A percentile compares a stretch with the other conserved stretches of the same genome.
Evolutionary conservation across 1,140 invertebrate species (phyloP).

Genomic region (Kradibia gibbosae): DNA sequence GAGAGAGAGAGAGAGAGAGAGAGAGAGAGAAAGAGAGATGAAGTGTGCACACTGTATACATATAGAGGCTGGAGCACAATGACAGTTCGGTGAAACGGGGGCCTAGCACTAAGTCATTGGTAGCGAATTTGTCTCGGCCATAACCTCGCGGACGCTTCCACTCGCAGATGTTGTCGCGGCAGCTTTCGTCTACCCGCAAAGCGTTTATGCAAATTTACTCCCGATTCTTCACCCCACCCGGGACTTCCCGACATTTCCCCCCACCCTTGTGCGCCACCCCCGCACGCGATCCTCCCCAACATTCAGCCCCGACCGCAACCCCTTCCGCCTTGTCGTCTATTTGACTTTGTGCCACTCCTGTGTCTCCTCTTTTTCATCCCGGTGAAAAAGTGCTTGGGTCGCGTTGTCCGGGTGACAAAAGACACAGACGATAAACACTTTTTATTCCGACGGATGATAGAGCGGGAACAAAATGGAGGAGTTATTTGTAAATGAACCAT

Average conservation of each 20-base stretch:
- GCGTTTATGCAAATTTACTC: conserved; percentile 42
- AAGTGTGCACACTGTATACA: too few relatives aligned
- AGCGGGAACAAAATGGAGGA: not conserved
- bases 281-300: too few relatives aligned
- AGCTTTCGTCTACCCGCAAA: conserved; percentile 43
- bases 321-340: not conserved
- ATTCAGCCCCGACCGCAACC: not conserved
- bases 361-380: not conserved
- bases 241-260: too few relatives aligned
- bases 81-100: conserved; percentile 32
- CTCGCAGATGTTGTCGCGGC: not conserved
- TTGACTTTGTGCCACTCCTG: not conserved
- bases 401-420: not conserved
- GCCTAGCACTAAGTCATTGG: conserved; percentile 30
- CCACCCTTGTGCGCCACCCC: too few relatives aligned
- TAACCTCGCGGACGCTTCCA: conserved; percentile 30
- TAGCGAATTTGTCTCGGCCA: conserved; percentile 43
- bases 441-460: not conserved
- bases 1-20: not conserved
- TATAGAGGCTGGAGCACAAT: conserved; percentile 4
- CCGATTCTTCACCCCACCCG: conserved; percentile 14
- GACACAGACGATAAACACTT: conserved; percentile 32
- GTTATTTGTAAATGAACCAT: conserved; percentile 1
- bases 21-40: not conserved
- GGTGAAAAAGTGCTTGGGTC: conserved; percentile 12